Conservation (phyloP, 1,140 invertebrate species). For the Calliopsis andreniformis region DNA sequence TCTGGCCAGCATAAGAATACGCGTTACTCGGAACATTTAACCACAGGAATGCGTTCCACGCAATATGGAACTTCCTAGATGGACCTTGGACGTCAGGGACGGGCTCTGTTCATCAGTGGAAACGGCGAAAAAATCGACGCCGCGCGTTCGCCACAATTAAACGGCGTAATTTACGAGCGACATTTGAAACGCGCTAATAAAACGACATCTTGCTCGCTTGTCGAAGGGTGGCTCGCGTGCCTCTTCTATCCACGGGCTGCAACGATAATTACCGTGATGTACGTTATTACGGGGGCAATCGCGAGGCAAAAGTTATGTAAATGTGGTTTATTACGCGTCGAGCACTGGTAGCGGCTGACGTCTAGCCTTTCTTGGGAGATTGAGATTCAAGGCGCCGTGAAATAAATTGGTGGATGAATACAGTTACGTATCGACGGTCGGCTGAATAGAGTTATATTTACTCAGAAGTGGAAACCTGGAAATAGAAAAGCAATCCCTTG, state of each 20-base stretch:
- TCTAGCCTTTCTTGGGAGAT: neutral
- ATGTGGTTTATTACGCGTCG: neutral
- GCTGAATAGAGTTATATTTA: no score
- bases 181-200: neutral
- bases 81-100: conserved; percentile 8
- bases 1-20: conserved; percentile 62
- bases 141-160: conserved; percentile 10
- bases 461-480: no score
- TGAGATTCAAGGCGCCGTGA: no score
- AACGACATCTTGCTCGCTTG: conserved; percentile 1
- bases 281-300: neutral
- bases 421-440: no score
- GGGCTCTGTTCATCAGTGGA: conserved; percentile 13
- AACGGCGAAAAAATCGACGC: conserved; percentile 9
- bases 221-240: neutral
- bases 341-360: neutral
- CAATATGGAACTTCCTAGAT: conserved; percentile 55
- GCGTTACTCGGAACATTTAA: conserved; percentile 46
- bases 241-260: neutral
- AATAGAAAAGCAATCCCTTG: no score
- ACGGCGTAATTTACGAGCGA: conserved; percentile 22
- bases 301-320: neutral
- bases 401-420: no score
- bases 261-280: neutral
- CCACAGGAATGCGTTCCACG: conserved; percentile 55